These are phyloP conservation scores for Reticulitermes speratus DNA, from an alignment of 1,140 invertebrate species.

Conservation along the genomic window DNA sequence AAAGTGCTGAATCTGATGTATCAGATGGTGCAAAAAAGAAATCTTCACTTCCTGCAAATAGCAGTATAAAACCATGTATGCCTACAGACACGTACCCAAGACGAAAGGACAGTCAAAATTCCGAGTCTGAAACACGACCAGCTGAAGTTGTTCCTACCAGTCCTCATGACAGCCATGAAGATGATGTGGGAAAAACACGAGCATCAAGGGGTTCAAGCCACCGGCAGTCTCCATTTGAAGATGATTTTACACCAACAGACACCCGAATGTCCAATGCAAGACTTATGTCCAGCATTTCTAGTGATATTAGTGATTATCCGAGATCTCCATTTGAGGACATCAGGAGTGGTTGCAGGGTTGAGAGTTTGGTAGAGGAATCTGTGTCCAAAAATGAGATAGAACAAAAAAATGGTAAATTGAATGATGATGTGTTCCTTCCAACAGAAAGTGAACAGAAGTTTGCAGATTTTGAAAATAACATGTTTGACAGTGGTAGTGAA, in stretches of 20 bases:
- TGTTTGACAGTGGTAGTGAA: constrained; percentile 25
- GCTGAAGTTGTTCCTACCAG: background rate
- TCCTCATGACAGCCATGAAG: constrained; percentile 23
- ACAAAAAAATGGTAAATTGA: constrained; percentile 32
- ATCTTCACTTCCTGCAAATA: constrained; percentile 30
- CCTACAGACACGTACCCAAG: background rate
- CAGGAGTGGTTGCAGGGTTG: constrained; percentile 26
- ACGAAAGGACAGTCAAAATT: constrained; percentile 4
- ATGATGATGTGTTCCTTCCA: constrained; percentile 38
- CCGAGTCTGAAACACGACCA: constrained; percentile 4
- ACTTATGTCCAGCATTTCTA: constrained; percentile 40
- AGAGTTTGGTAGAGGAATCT: constrained; percentile 32
- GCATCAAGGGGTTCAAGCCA: constrained; percentile 42
- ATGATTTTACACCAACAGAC: constrained; percentile 61
- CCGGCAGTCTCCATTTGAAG: constrained; percentile 65
- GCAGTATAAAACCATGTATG: background rate
- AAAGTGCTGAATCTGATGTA: constrained; percentile 38
- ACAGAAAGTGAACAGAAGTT: constrained; percentile 26
- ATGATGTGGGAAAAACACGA: constrained; percentile 23
- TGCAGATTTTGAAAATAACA: constrained; percentile 31
- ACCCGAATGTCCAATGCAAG: constrained; percentile 20
- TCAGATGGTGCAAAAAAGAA: constrained; percentile 38
- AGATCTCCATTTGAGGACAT: constrained; percentile 38
- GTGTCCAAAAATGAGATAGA: constrained; percentile 28
- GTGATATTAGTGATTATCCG: constrained; percentile 42